Evolutionary conservation across 2,888 invertebrate genomes (phyloP), one percentile per base, ranked within the genome.

Genomic region (Chalcis sispes): DNA sequence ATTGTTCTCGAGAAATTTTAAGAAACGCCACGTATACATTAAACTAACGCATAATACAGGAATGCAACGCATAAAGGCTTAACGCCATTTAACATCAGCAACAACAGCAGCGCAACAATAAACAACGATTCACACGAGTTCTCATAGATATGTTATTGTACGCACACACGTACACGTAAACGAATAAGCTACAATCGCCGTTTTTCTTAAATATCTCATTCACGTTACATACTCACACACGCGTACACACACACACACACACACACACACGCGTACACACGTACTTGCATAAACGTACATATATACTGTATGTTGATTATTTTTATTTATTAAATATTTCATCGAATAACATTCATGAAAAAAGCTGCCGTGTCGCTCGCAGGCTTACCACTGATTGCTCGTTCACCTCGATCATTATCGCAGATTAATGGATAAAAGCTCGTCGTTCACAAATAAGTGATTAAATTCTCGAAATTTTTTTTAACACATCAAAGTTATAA

Each of bases 331-430:
- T 72, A 79, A 70, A 79, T 81, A 84, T 79, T 80, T 78, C 81
- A 80, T 80, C 81, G 77, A 85, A 85, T 84, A 66, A 40, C 42
- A 64, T 20, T 18, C 29, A 59, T 56, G 7, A 3, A 62, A 36
- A 29, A 72, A 83, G 71, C 66, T 72, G 85, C 84, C 85, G 86
- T 86, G 87, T 82, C 88, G 87, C 87, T 88, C 87, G 86, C 87
- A 86, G 84, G 87, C 88, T 88, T 86, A 87, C 87, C 88, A 85
- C 88, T 87, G 83, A 84, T 88, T 87, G 87, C 87, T 87, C 86
- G 83, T 86, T 85, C 82, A 82, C 78, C 80, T 80, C n/a, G 54
- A 70, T 75, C 77, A 75, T 77, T 58, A 40, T 66, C 79, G n/a
- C n/a, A n/a, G n/a, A 77, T 77, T 56, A 77, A 75, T 20, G 18